phyloP scores from a whole-genome alignment of 1,140 invertebrate genomes.

The Bradynema listronoti region DNA sequence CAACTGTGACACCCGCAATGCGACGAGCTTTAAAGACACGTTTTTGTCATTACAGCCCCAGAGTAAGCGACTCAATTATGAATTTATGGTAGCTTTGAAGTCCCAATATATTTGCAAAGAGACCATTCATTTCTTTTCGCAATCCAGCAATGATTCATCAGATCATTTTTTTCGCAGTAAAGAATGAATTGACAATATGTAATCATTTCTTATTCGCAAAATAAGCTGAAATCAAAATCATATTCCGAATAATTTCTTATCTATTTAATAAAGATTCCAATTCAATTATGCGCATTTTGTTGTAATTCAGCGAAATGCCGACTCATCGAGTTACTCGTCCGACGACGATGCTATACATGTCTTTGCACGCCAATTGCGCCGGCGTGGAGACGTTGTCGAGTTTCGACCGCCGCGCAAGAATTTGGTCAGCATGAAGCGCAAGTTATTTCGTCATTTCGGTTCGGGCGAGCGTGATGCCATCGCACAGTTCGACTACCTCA shows the following conservation, averaged over 20 bases:
- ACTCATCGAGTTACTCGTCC: slow-evolving; percentile 20
- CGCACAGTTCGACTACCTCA: slow-evolving; percentile 27
- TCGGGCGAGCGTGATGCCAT: slow-evolving; percentile 19
- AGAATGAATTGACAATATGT: too few relatives aligned
- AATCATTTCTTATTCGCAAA: too few relatives aligned
- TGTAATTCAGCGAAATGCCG: neutral
- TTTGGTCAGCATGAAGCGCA: neutral
- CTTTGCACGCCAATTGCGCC: slow-evolving; percentile 14
- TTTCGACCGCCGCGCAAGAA: slow-evolving; percentile 12
- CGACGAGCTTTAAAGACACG: too few relatives aligned
- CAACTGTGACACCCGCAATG: neutral
- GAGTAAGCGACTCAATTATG: neutral
- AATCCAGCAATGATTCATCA: too few relatives aligned
- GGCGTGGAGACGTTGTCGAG: slow-evolving; percentile 14
- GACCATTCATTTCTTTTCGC: too few relatives aligned
- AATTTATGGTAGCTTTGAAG: too few relatives aligned
- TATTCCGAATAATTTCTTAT: too few relatives aligned
- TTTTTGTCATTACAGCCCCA: slow-evolving; percentile 2
- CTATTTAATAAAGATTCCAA: too few relatives aligned
- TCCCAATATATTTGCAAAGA: too few relatives aligned
- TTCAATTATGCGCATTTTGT: neutral
- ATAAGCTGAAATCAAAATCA: too few relatives aligned
- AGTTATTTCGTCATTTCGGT: slow-evolving; percentile 23
- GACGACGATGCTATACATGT: slow-evolving; percentile 24
- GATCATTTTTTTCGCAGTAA: too few relatives aligned